phyloP scores from a whole-genome alignment of 2,797 vertebrate genomes.

The Danio aesculapii region DNA sequence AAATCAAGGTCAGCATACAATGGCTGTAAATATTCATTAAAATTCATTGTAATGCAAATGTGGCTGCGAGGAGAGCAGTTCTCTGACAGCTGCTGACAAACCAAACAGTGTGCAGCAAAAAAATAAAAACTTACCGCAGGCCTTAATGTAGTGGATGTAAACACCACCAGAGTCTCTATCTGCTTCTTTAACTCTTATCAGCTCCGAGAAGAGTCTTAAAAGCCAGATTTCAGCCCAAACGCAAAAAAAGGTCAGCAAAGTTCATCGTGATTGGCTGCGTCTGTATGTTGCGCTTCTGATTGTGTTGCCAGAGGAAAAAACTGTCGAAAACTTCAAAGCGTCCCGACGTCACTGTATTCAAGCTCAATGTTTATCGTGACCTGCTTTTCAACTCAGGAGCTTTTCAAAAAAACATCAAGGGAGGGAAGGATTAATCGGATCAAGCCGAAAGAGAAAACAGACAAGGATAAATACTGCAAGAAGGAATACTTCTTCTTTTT shows the following conservation, averaged over 20 bases:
- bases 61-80: constrained; percentile 56
- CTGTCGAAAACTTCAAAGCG: constrained; percentile 75
- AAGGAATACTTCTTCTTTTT: constrained; percentile 60
- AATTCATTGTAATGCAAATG: constrained; percentile 84
- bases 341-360: constrained; percentile 64
- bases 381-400: constrained; percentile 73
- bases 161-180: constrained; percentile 18
- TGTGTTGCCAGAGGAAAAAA: constrained; percentile 61
- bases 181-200: constrained; percentile 7
- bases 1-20: constrained; percentile 81
- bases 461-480: constrained; percentile 71
- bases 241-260: constrained; percentile 38
- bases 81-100: constrained; percentile 79
- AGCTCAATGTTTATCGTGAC: constrained; percentile 78
- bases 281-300: constrained; percentile 56
- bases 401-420: constrained; percentile 72
- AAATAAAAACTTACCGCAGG: constrained; percentile 12
- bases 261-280: constrained; percentile 26
- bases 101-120: constrained; percentile 56
- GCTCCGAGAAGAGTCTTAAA: constrained; percentile 5
- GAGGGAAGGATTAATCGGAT: constrained; percentile 71
- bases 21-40: constrained; percentile 73
- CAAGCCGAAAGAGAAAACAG: constrained; percentile 68
- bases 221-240: background rate
- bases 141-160: constrained; percentile 52